Evolutionary conservation across 1,140 invertebrate species (phyloP).

Genomic region (Drosophila arizonae): DNA sequence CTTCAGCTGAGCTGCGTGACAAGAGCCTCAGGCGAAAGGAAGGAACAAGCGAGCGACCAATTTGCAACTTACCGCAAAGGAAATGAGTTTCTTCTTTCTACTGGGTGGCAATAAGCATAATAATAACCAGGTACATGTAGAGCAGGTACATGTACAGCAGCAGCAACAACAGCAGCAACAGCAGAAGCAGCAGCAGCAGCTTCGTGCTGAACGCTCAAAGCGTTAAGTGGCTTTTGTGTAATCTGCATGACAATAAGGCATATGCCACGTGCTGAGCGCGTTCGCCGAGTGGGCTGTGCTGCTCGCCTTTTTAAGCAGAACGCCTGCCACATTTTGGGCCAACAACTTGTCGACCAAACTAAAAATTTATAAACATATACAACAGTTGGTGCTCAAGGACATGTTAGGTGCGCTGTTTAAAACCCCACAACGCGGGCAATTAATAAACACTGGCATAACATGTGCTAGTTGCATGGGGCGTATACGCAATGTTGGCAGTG

Average conservation of each 20-base stretch:
- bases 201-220: conserved; percentile 22
- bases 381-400: conserved; percentile 20
- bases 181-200: conserved; percentile 20
- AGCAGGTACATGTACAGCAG: not conserved
- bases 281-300: not conserved
- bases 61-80: conserved; percentile 27
- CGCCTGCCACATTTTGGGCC: conserved; percentile 40
- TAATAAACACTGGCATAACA: conserved; percentile 44
- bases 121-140: conserved; percentile 51
- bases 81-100: conserved; percentile 47
- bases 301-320: conserved; percentile 5
- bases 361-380: conserved; percentile 39
- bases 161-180: conserved; percentile 12
- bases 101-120: conserved; percentile 62
- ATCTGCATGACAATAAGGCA: conserved; percentile 74
- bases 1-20: conserved; percentile 1
- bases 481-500: conserved; percentile 33
- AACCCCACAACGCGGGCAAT: conserved; percentile 39
- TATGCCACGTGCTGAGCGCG: not conserved
- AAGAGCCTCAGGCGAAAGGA: not conserved
- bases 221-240: conserved; percentile 66
- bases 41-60: conserved; percentile 22
- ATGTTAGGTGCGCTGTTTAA: conserved; percentile 16
- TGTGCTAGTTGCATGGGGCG: conserved; percentile 28
- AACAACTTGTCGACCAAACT: conserved; percentile 47